These are phyloP conservation scores for Cranoglanis bouderius DNA, from an alignment of 2,113 vertebrate genomes.

Conservation along the genomic window DNA sequence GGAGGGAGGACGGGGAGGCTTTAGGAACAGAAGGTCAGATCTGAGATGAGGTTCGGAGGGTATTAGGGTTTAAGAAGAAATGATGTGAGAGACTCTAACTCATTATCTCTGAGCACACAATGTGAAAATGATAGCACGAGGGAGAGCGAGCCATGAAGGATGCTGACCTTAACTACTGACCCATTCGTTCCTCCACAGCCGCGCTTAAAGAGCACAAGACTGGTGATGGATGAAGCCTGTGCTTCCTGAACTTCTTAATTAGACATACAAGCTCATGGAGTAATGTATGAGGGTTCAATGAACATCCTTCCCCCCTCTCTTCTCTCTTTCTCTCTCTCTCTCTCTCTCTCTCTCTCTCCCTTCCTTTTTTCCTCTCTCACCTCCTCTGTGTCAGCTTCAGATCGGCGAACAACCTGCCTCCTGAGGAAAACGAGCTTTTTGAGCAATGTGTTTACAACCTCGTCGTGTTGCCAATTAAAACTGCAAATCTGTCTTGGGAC, in stretches of 20 bases:
- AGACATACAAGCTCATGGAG: constrained; percentile 65
- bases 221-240: constrained; percentile 60
- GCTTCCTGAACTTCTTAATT: constrained; percentile 71
- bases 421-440: constrained; percentile 36
- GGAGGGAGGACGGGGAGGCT: neutral
- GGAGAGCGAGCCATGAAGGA: constrained; percentile 63
- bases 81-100: constrained; percentile 49
- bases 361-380: neutral
- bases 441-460: constrained; percentile 48
- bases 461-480: constrained; percentile 66
- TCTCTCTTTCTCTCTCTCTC: constrained; percentile 14
- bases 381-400: neutral
- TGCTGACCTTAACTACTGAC: constrained; percentile 65
- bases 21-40: constrained; percentile 3
- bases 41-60: neutral
- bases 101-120: constrained; percentile 63
- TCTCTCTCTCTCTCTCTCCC: neutral
- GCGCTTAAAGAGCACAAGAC: constrained; percentile 63
- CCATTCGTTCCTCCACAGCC: constrained; percentile 61
- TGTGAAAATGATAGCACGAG: constrained; percentile 65
- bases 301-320: constrained; percentile 7
- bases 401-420: constrained; percentile 47
- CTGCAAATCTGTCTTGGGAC: constrained; percentile 50
- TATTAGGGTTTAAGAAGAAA: constrained; percentile 30
- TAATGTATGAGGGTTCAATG: constrained; percentile 52